Evolutionary conservation across 2,113 vertebrate genomes (phyloP).

Genomic region (Perccottus glenii): DNA sequence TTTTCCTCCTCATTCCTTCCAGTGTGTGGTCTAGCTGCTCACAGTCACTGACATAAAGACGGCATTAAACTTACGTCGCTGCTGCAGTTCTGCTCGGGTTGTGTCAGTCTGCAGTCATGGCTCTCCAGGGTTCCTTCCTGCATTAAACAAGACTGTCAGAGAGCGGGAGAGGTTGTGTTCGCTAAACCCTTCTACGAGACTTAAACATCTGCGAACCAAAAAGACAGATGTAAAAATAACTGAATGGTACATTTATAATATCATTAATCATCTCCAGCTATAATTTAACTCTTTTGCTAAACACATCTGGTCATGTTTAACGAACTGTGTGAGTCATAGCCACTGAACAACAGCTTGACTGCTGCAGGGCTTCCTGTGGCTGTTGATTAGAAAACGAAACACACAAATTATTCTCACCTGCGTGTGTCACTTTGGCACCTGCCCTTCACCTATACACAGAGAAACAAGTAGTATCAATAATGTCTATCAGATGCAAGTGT

Average conservation of each 20-base stretch:
- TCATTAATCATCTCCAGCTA: no score
- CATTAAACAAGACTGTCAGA: background rate
- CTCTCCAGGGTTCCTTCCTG: background rate
- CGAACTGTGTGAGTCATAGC: background rate
- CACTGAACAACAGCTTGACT: background rate
- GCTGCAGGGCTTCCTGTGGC: background rate
- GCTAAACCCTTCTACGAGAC: no score
- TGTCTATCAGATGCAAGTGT: no score
- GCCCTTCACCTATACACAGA: background rate
- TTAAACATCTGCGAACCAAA: no score
- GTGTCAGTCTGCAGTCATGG: background rate
- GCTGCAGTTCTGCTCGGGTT: background rate
- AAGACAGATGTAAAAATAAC: no score
- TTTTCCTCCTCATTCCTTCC: background rate
- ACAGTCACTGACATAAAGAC: constrained; percentile 15
- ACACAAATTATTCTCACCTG: constrained; percentile 12
- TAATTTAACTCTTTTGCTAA: background rate
- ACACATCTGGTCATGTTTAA: background rate
- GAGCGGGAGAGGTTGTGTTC: no score
- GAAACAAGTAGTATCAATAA: no score
- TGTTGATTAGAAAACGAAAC: constrained; percentile 1
- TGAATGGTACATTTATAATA: no score
- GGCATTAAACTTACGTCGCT: constrained; percentile 1
- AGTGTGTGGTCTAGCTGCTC: background rate
- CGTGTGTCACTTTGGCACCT: background rate